Conservation (phyloP, 2,888 invertebrate species). For the Cenopis cana region DNA sequence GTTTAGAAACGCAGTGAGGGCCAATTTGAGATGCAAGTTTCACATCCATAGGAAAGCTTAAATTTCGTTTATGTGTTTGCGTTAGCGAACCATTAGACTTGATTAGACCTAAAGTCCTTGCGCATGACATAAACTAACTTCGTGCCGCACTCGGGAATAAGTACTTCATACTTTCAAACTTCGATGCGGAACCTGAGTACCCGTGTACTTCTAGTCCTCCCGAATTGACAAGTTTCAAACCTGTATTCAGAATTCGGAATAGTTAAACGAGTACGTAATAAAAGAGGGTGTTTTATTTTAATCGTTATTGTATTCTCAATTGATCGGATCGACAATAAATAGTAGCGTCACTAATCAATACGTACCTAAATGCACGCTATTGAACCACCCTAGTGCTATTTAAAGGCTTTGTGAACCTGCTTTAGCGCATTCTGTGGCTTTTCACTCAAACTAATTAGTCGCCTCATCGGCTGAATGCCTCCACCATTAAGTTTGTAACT, state of each 20-base stretch:
- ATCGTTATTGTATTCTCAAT: neutral
- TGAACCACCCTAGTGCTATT: constrained; percentile 51
- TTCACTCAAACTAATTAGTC: constrained; percentile 59
- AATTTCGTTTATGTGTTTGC: neutral
- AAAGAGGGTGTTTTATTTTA: neutral
- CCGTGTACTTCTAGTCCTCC: neutral
- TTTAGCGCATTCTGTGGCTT: constrained; percentile 51
- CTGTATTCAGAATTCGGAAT: neutral
- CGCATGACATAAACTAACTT: neutral
- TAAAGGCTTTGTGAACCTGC: constrained; percentile 58
- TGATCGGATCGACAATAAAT: no score
- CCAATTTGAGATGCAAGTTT: neutral
- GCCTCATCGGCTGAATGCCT: constrained; percentile 52
- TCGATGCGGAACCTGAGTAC: neutral
- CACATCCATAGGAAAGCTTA: neutral
- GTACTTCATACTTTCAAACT: neutral
- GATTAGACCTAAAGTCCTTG: neutral
- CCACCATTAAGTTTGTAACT: constrained; percentile 45
- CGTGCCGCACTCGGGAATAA: neutral
- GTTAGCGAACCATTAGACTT: neutral
- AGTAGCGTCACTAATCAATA: neutral
- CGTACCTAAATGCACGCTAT: constrained; percentile 5
- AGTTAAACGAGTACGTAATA: neutral
- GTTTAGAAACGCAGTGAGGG: neutral
- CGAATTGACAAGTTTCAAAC: neutral